A percentile compares a stretch with the other conserved stretches of the same genome.
phyloP scores from a whole-genome alignment of 2,797 vertebrate genomes.

The Buceros bicornis region DNA sequence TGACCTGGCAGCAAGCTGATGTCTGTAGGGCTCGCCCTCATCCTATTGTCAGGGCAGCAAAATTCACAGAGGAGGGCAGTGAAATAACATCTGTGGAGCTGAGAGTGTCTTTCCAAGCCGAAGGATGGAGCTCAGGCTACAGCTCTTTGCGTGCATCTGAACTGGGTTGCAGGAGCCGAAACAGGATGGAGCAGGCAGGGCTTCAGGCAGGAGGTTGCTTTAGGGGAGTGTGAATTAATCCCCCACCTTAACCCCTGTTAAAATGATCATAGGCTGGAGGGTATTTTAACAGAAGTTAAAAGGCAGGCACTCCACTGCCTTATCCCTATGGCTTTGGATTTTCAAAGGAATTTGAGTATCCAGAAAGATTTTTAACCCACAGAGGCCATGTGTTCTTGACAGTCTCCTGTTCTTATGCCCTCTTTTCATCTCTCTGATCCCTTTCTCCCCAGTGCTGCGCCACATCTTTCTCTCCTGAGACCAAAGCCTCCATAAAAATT shows the following conservation, averaged over 20 bases:
- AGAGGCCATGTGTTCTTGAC: background rate
- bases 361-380: background rate
- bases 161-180: background rate
- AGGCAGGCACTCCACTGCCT: background rate
- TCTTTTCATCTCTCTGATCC: background rate
- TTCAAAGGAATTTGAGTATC: slow-evolving; percentile 13
- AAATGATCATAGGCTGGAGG: background rate
- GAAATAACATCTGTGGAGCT: background rate
- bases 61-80: background rate
- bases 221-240: background rate
- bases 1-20: background rate
- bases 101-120: background rate
- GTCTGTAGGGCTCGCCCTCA: background rate
- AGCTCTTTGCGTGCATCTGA: background rate
- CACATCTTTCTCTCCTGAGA: background rate
- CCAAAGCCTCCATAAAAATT: background rate
- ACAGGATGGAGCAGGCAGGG: background rate
- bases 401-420: background rate
- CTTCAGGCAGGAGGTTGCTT: background rate
- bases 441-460: background rate
- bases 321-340: background rate
- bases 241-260: background rate
- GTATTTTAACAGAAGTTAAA: background rate
- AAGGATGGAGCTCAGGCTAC: background rate
- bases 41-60: background rate